phyloP scores from a whole-genome alignment of 2,888 invertebrate genomes.

The Parapristionchus giblindavisi region DNA sequence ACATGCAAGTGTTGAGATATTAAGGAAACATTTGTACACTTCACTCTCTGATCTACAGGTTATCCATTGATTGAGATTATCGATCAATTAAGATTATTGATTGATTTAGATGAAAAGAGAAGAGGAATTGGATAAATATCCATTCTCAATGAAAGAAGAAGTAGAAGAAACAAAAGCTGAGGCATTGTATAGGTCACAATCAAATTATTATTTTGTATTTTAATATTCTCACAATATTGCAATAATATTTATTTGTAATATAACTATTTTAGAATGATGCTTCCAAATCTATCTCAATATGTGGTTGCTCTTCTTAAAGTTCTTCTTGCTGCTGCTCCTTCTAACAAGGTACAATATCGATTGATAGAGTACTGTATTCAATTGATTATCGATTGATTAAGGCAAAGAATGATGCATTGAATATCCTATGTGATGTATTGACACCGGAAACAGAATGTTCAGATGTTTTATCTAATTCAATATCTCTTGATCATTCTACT shows the following conservation, averaged over 20 bases:
- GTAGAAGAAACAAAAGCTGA: slow-evolving; percentile 60
- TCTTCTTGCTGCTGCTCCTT: slow-evolving; percentile 93
- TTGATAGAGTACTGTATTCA: not conserved
- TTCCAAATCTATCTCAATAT: slow-evolving; percentile 94
- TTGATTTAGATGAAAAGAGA: slow-evolving; percentile 61
- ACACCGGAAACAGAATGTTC: slow-evolving; percentile 74
- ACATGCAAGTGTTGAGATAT: slow-evolving; percentile 83
- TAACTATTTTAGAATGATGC: slow-evolving; percentile 79
- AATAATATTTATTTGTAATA: too few relatives aligned
- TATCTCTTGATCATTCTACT: slow-evolving; percentile 56
- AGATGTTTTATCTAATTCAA: slow-evolving; percentile 68
- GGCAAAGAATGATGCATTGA: slow-evolving; percentile 94
- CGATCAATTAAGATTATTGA: not conserved
- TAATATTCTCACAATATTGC: not conserved
- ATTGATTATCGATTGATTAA: too few relatives aligned
- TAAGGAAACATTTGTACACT: slow-evolving; percentile 72
- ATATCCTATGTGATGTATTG: slow-evolving; percentile 95
- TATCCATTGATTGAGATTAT: not conserved
- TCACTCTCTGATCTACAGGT: slow-evolving; percentile 66
- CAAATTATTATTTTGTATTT: not conserved
- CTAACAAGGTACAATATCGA: slow-evolving; percentile 71
- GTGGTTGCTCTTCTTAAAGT: slow-evolving; percentile 88
- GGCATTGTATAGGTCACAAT: slow-evolving; percentile 49
- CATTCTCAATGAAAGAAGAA: slow-evolving; percentile 76
- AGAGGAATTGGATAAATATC: slow-evolving; percentile 61